Evolutionary conservation across 2,888 invertebrate species (phyloP).

Genomic region (Agonum fuliginosum): DNA sequence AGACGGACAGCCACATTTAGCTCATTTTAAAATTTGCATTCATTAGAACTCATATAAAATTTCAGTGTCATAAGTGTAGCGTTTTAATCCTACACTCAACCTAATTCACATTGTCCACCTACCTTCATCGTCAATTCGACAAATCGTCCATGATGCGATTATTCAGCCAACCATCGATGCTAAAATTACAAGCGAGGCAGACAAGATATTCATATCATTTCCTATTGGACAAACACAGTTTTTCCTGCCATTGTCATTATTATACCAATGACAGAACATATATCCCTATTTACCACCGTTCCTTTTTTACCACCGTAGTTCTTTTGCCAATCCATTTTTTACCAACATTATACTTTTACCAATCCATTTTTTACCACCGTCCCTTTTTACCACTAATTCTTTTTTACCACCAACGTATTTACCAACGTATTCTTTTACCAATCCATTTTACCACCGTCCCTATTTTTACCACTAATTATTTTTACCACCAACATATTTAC

Average conservation of each 20-base stretch:
- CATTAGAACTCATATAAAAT: neutral
- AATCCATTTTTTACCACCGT: no score
- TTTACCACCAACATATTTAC: no score
- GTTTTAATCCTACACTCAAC: neutral
- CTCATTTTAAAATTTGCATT: neutral
- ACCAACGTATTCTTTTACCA: no score
- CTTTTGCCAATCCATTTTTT: no score
- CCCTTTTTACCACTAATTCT: no score
- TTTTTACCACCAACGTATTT: no score
- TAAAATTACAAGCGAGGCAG: conserved; percentile 12
- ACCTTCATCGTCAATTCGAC: neutral
- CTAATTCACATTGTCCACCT: conserved; percentile 5
- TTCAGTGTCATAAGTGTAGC: neutral
- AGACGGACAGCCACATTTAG: neutral
- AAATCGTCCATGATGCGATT: no score
- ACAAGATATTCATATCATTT: conserved; percentile 27
- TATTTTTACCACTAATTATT: no score
- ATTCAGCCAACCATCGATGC: neutral
- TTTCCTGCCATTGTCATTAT: conserved; percentile 41
- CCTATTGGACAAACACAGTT: conserved; percentile 42
- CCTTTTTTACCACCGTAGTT: no score
- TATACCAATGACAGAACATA: conserved; percentile 25
- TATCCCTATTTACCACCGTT: no score
- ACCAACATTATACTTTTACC: no score
- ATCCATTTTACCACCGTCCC: no score